A percentile compares a stretch with the other conserved stretches of the same genome.
These are phyloP conservation scores for Tachina grossa DNA, from an alignment of 2,888 invertebrate genomes.

Conservation along the genomic window DNA sequence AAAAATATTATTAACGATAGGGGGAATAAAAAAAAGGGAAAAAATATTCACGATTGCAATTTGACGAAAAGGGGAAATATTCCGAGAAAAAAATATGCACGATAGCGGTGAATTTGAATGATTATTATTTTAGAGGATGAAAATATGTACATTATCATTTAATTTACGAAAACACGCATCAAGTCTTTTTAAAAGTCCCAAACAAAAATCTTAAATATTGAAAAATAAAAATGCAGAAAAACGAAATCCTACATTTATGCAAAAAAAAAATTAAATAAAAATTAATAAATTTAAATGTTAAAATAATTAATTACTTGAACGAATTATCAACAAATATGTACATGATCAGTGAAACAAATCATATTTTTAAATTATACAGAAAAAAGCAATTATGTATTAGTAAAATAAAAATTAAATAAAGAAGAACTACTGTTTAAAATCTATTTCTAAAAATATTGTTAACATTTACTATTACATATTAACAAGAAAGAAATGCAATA, in stretches of 20 bases:
- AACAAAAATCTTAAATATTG: neutral
- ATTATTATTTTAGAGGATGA: neutral
- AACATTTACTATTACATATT: constrained; percentile 68
- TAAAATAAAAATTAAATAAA: neutral
- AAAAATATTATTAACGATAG: no score
- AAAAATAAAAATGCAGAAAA: neutral
- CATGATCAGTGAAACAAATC: constrained; percentile 35
- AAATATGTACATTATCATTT: neutral
- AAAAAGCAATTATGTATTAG: constrained; percentile 45
- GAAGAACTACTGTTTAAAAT: constrained; percentile 40
- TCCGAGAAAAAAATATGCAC: neutral
- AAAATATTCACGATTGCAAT: no score
- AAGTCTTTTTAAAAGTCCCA: neutral
- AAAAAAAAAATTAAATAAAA: neutral
- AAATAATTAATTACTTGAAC: constrained; percentile 1
- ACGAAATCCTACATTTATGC: neutral
- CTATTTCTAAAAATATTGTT: constrained; percentile 67
- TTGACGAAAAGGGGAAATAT: no score
- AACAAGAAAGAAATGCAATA: constrained; percentile 25
- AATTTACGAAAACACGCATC: no score
- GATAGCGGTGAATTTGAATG: no score
- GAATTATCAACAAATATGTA: constrained; percentile 18
- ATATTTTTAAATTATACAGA: constrained; percentile 34
- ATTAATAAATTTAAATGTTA: neutral
- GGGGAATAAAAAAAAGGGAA: no score